Base-by-base conservation (phyloP, 2,797 vertebrate genomes). In the Acanthornis magna region DNA sequence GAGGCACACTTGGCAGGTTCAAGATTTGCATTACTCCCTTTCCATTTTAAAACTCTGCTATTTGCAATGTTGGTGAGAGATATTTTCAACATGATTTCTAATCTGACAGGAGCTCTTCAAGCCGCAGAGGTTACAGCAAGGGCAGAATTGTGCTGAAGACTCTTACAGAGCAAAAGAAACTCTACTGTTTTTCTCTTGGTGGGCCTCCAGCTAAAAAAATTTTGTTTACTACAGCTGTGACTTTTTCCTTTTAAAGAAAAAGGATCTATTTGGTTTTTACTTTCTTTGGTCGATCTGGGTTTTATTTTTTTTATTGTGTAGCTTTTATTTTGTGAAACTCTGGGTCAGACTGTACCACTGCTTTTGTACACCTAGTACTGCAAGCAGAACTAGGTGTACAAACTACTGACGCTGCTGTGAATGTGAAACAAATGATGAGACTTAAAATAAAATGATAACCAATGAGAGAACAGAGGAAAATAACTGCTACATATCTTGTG, bases 31-130 rank as follows among this genome's bases (percentile, higher is more conserved):
- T 91, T 83, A 74, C 51, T 82, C 38, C 43, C 30, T 83, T 94
- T 89, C 70, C 62, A 85, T 93, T 94, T 92, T 72, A 89, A 94
- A 85, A 89, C 86, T 85, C 54, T 62, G 22, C 58, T 85, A 58
- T 71, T 93, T 92, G 34, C 34, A 82, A 16, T 58, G 45, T 48
- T 71, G 14, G 18, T 65, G 86, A 91, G 75, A 87, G 68, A 66
- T 72, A 75, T 83, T 85, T 92, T 85, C 72, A 89, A 47, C 43
- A 53, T 16, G 36, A 67, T 74, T 95, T 82, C 34, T 57, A 87
- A 91, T 85, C 71, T 20, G 51, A 94, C 53, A 89, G 63, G 27
- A 95, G 57, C 63, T 81, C 48, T 74, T 93, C 81, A 72, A 85
- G 74, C 23, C 0, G 0, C 48, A 87, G 77, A 92, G 57, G 88